Evolutionary conservation across 1,140 invertebrate genomes (phyloP), one percentile per base, ranked within the genome.

Genomic region (Lethocerus indicus): DNA sequence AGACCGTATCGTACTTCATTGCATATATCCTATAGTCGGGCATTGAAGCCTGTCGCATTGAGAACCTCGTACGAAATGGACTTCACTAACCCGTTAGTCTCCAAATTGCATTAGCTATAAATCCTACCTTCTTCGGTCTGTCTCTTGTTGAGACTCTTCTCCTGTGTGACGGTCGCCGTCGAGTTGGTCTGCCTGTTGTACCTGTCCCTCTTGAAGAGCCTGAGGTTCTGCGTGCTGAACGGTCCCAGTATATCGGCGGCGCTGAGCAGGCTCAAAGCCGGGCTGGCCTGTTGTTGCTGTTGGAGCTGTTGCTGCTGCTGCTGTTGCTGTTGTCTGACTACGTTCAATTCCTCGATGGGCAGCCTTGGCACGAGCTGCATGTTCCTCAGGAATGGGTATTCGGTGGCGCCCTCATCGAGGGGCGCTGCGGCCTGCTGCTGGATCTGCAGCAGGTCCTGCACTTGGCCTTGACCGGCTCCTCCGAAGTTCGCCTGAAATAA

Each of bases 151-250:
- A n/a, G n/a, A n/a, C n/a, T n/a, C n/a, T n/a, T n/a, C n/a, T n/a
- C n/a, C 53, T 64, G 63, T 42, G 60, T 58, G 4, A 51, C 53
- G 23, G 64, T 45, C 56, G 65, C 64, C 45, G 51, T 42, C 25
- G 36, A 23, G 24, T 68, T 70, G n/a, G n/a, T n/a, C n/a, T n/a
- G n/a, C 52, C 67, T 64, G 67, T 66, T 56, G 68, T 74, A 55
- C 67, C 64, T 24, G 68, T 74, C 56, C 67, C 64, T 24, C 65
- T 60, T 60, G 63, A 65, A 57, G 44, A 50, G 41, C 4, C 56
- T 29, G n/a, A 56, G 26, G 9, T 35, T 26, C 32, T 55, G 54
- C 20, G 47, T 24, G 20, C 45, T 49, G 43, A 45, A 56, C 13
- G 47, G 39, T 4, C 16, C 36, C 13, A 43, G 20, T 21, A 35